A percentile compares a stretch with the other conserved stretches of the same genome.
phyloP scores from a whole-genome alignment of 2,113 vertebrate species.

The Marcusenius ussheri region DNA sequence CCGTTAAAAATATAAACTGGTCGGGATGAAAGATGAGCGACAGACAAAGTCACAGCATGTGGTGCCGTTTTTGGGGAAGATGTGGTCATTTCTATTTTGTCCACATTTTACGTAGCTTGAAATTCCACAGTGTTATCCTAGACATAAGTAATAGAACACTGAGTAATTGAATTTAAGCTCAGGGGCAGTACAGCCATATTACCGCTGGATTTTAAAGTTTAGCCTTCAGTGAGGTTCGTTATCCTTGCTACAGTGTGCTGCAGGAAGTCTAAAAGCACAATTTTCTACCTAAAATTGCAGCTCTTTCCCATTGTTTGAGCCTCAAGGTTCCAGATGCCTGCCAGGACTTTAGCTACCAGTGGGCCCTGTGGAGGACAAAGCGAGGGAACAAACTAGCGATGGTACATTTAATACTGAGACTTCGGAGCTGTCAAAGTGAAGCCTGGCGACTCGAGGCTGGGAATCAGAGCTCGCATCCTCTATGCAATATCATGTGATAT shows the following conservation, averaged over 20 bases:
- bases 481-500: too few relatives aligned
- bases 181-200: background rate
- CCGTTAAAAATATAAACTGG: background rate
- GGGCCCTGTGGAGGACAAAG: background rate
- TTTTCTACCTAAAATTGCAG: background rate
- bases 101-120: background rate
- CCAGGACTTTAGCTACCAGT: background rate
- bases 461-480: too few relatives aligned
- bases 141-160: background rate
- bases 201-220: background rate
- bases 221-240: background rate
- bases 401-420: too few relatives aligned
- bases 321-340: background rate
- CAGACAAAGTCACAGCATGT: background rate
- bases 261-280: background rate
- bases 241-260: background rate
- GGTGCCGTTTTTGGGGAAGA: background rate
- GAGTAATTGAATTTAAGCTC: background rate
- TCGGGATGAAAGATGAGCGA: background rate
- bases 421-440: too few relatives aligned
- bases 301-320: background rate
- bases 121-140: background rate
- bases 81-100: background rate
- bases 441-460: too few relatives aligned
- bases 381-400: background rate